Evolutionary conservation across 2,797 vertebrate species (phyloP), one percentile per base, ranked within the genome.

Genomic region (Manis javanica): DNA sequence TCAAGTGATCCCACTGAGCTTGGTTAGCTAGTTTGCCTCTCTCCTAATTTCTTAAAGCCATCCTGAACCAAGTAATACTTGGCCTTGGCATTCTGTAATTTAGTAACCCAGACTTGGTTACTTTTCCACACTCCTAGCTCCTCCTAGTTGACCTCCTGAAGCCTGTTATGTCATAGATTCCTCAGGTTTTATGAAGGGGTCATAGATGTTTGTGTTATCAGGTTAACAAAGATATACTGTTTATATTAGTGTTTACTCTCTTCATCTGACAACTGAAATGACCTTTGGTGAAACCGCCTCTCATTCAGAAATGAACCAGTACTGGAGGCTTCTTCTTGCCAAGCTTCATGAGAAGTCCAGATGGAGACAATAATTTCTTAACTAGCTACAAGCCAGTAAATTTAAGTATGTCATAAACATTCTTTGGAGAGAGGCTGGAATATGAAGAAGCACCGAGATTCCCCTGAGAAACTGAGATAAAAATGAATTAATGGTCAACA

Each of bases 181-280:
- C 39, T 77, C 64, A 85, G 19, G n/a, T 87, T 46, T 46, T 72
- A 79, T 18, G 12, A 79, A 77, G 18, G 3, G 6, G 4, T 89
- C 69, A 79, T 61, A 87, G 61, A 75, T 42, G 12, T 29, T n/a
- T 77, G 49, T 68, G 10, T 74, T 94, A 69, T 64, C 46, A 94
- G 34, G 39, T 93, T 90, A 79, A 91, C 46, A 90, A 89, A 86
- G 24, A 90, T 24, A 53, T 5, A n/a, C 21, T 81, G 74, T 57
- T 29, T 57, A 68, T 87, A 11, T 75, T 34, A 68, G 6, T 69
- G 39, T 23, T 87, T 71, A 72, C 7, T 64, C 29, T 66, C 51
- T 94, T 85, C 46, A 86, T 57, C n/a, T 84, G 87, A 93, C 49
- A 93, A 83, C 29, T 68, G 68, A 92, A 97, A 93, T 86, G 53